phyloP scores from a whole-genome alignment of 2,113 vertebrate species.

The Nothocercus nigrocapillus region DNA sequence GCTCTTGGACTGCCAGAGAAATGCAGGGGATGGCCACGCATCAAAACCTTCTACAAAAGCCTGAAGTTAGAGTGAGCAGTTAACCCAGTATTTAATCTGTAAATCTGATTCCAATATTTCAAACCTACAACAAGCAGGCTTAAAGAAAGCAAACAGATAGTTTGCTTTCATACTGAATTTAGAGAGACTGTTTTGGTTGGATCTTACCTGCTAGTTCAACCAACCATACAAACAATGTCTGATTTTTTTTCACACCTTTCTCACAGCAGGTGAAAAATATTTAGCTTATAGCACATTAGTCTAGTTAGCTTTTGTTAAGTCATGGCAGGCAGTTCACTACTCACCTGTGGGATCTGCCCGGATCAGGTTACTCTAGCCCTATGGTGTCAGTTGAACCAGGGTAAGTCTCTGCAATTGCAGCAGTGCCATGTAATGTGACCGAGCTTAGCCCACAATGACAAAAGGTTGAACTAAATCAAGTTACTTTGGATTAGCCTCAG shows the following conservation, averaged over 20 bases:
- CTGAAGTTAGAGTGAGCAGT: not conserved
- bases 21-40: not conserved
- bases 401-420: accelerated
- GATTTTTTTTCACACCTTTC: not conserved
- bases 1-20: not conserved
- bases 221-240: not conserved
- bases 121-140: not conserved
- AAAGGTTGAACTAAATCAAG: not conserved
- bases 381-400: not conserved
- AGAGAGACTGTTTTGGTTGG: not conserved
- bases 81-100: not conserved
- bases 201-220: not conserved
- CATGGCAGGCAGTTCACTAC: not conserved
- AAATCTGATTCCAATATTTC: not conserved
- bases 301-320: not conserved
- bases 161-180: not conserved
- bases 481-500: not conserved
- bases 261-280: not conserved
- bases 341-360: not conserved
- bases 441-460: not conserved
- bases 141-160: not conserved
- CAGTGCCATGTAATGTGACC: not conserved
- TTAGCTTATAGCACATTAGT: not conserved
- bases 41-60: not conserved
- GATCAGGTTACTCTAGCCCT: not conserved